Percentiles rank a stretch among this genome's conserved stretches.
These are phyloP conservation scores for Darevskia nairensis DNA, from an alignment of 2,797 vertebrate species.

Conservation along the genomic window DNA sequence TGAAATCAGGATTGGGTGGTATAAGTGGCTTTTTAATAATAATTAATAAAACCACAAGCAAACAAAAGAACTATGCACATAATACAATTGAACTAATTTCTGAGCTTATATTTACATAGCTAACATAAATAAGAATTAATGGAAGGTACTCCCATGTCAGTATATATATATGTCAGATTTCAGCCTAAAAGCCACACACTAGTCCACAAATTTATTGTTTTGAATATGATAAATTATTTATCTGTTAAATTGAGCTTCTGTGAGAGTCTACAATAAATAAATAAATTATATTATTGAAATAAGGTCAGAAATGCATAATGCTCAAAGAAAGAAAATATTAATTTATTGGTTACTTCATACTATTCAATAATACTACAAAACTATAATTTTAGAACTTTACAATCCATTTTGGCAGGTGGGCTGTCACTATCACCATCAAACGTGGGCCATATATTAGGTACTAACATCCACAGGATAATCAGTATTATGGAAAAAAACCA, in stretches of 20 bases:
- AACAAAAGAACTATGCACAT: no score
- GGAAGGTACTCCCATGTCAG: no score
- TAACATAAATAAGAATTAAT: no score
- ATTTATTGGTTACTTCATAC: not conserved
- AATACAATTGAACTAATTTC: no score
- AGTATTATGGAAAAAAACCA: not conserved
- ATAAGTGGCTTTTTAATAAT: no score
- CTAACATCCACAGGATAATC: not conserved
- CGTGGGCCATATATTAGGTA: not conserved
- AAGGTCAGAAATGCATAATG: not conserved
- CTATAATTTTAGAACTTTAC: not conserved
- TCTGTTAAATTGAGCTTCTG: not conserved
- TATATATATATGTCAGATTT: not conserved
- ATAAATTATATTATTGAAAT: not conserved
- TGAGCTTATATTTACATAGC: no score
- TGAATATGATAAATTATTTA: not conserved
- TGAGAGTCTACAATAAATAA: not conserved
- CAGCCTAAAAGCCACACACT: not conserved
- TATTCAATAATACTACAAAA: not conserved
- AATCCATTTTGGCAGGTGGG: not conserved
- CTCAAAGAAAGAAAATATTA: not conserved
- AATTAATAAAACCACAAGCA: no score
- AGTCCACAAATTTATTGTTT: not conserved
- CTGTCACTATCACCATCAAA: not conserved
- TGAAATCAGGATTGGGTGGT: no score